Base-by-base conservation (phyloP, 2,888 invertebrate species). In the Dynastes grantii region DNA sequence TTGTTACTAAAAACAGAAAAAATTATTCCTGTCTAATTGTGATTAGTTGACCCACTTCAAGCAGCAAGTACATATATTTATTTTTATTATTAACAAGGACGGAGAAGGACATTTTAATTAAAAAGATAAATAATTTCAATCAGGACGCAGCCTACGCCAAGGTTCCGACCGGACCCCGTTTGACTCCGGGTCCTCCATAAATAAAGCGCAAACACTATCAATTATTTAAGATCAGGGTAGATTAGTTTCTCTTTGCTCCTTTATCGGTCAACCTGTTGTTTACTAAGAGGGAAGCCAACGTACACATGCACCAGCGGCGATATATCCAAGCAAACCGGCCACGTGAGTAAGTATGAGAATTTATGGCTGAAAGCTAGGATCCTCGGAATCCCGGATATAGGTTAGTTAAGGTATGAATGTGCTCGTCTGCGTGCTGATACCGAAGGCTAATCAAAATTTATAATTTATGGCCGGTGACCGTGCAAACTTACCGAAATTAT, bases 171-270 rank as follows among this genome's bases (percentile, higher is more conserved):
- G n/a, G 32, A 40, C 40, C n/a, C 49, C 9, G 65, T 67, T 80
- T 63, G 63, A 67, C 45, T 45, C 45, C 13, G n/a, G 51, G 68
- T 49, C 53, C 37, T 75, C 82, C 82, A 87, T 86, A 86, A 86
- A 87, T 86, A 85, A 85, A 84, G 83, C 86, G 85, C 85, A 87
- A 87, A 87, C 87, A 86, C 55, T 86, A 86, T 87, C 85, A 85
- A 87, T 87, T 87, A 87, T 87, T 87, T 85, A 87, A 83, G 82
- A 83, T 82, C 78, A 22, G 80, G 81, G 85, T 83, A 86, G 86
- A 87, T 87, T 87, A 87, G 86, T 85, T 87, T 58, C 85, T 82
- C 84, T 80, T 80, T 80, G 76, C 65, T 22, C 51, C 63, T 65
- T 65, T 67, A 55, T 37, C 55, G 55, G 37, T 32, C 55, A 71